Percentiles rank a stretch among this genome's conserved stretches.
phyloP scores from a whole-genome alignment of 2,888 invertebrate species.

The Lasius platythorax region DNA sequence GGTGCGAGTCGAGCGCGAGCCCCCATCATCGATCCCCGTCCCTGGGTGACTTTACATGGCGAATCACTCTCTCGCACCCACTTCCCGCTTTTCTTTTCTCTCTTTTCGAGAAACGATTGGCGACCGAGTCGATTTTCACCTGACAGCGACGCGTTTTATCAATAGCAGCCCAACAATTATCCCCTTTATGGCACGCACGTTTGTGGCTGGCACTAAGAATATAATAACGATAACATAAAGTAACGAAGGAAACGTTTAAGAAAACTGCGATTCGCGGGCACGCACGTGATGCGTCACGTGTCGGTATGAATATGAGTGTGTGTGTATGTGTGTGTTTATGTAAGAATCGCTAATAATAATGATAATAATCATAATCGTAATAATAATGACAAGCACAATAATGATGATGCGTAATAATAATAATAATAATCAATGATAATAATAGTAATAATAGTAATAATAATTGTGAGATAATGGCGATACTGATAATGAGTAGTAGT shows the following conservation, averaged over 20 bases:
- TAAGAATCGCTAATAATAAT: conserved; percentile 51
- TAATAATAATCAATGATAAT: conserved; percentile 49
- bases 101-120: conserved; percentile 28
- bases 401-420: conserved; percentile 59
- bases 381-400: conserved; percentile 63
- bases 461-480: conserved; percentile 42
- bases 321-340: conserved; percentile 50
- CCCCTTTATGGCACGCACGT: conserved; percentile 40
- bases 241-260: conserved; percentile 9
- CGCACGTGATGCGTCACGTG: conserved; percentile 39
- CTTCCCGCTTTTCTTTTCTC: neutral
- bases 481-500: conserved; percentile 56
- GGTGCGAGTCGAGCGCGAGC: neutral
- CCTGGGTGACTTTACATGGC: conserved; percentile 23
- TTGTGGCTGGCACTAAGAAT: conserved; percentile 39
- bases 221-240: conserved; percentile 15
- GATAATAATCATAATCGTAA: conserved; percentile 50
- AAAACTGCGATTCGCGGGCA: conserved; percentile 32
- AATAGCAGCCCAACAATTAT: conserved; percentile 19
- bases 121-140: conserved; percentile 30
- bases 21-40: conserved; percentile 35
- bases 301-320: conserved; percentile 16
- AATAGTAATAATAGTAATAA: conserved; percentile 56
- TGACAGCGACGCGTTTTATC: conserved; percentile 20
- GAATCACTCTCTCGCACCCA: conserved; percentile 26